Conservation (phyloP, 2,797 vertebrate genomes). For the Otolemur crassicaudatus region DNA sequence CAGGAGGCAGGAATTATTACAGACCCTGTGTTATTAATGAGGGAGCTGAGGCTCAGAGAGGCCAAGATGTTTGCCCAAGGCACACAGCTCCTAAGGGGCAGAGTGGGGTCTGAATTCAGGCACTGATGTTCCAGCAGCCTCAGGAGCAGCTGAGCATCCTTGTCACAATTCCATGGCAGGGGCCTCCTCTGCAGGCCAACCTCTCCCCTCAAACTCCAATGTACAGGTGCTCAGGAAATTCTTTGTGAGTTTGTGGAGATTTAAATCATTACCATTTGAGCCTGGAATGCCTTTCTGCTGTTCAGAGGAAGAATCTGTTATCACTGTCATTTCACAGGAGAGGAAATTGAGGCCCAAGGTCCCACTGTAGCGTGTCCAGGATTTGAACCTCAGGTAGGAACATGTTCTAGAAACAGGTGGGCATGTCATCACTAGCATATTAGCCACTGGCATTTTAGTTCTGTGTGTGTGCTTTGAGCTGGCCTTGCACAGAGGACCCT, state of each 20-base stretch:
- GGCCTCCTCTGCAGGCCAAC: neutral
- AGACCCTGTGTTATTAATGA: neutral
- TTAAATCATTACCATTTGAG: neutral
- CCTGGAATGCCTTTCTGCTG: accelerated
- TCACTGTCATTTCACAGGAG: neutral
- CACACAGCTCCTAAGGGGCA: neutral
- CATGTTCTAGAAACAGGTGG: neutral
- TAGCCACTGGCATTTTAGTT: neutral
- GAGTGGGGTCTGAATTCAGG: neutral
- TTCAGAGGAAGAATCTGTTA: neutral
- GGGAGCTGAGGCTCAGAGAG: neutral
- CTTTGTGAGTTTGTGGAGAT: neutral
- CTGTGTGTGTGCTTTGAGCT: accelerated
- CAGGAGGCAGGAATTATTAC: neutral
- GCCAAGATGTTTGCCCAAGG: neutral
- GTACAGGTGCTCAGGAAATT: neutral
- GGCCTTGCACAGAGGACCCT: neutral
- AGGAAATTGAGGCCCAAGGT: neutral
- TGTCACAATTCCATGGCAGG: neutral
- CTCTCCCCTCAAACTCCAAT: neutral
- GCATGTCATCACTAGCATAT: neutral
- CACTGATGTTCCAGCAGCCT: neutral
- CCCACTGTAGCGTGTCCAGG: neutral
- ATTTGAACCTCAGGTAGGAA: neutral
- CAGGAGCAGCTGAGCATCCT: neutral